Evolutionary conservation across 1,140 invertebrate genomes (phyloP), one percentile per base, ranked within the genome.

Genomic region (Drosophila sproati): DNA sequence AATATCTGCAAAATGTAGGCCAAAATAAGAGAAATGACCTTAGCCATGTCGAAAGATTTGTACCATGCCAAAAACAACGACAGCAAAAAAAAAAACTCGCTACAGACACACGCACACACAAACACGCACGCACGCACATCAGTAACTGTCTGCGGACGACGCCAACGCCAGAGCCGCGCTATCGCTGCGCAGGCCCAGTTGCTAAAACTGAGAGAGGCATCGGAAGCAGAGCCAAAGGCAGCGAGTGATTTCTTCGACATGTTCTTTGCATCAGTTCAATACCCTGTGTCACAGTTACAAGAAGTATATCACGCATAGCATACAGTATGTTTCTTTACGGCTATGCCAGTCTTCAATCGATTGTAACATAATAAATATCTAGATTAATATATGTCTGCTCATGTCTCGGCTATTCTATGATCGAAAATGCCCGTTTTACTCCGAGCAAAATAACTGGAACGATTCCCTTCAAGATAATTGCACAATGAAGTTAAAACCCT

Each of bases 11-110:
- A 68, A 74, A 77, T 73, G 75, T 77, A 77, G 75, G 75, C 75
- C 75, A 77, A 74, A 77, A 69, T 77, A 74, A 77, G 75, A 77
- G 75, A 77, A 77, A 77, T 77, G 75, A 77, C 75, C 75, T 77
- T 77, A 77, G 71, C 59, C 75, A 69, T 77, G 47, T 74, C 75
- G 71, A 77, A 63, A 74, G 63, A 77, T 77, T 67, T 77, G 70
- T 75, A 63, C 52, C 67, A 71, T 12, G 59, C 59, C 59, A 75
- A 63, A 63, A 75, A 45, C 5, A 59, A 60, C 51, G n/a, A 32
- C 31, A 54, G 34, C 31, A 35, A 54, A 10, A 12, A n/a, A 10
- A 50, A 50, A 12, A 34, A 29, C 20, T 20, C 20, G 20, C 20
- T 20, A 37, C 8, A 47, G 29, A 57, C 43, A 39, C 32, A 54